phyloP scores from a whole-genome alignment of 2,888 invertebrate species.

The Synanthedon vespiformis region DNA sequence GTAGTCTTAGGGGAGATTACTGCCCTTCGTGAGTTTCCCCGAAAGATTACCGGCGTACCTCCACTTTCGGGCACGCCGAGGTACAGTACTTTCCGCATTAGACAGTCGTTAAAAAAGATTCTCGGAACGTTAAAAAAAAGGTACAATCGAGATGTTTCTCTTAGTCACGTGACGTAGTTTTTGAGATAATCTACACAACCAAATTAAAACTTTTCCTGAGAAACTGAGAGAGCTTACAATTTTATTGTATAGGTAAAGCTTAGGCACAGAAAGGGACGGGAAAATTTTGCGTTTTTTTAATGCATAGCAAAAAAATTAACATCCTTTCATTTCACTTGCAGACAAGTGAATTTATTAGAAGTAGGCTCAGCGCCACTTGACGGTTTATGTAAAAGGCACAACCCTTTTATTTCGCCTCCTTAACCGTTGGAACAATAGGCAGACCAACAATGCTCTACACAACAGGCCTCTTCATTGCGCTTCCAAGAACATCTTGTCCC shows the following conservation, averaged over 20 bases:
- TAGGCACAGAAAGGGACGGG: background rate
- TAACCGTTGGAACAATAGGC: slow-evolving; percentile 6
- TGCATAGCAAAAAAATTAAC: background rate
- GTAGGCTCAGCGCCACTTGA: slow-evolving; percentile 9
- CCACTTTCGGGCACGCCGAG: no score
- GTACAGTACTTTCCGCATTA: no score
- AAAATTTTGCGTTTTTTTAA: background rate
- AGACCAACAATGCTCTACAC: slow-evolving; percentile 7
- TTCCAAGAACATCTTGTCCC: slow-evolving; percentile 4
- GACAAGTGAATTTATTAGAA: slow-evolving; percentile 32
- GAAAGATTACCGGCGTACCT: no score
- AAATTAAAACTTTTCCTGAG: background rate
- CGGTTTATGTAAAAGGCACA: slow-evolving; percentile 24
- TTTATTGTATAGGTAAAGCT: no score
- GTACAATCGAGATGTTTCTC: no score
- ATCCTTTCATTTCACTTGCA: slow-evolving; percentile 1
- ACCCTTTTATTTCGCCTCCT: slow-evolving; percentile 21
- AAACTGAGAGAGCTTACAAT: background rate
- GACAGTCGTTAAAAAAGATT: no score
- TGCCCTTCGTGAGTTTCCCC: no score
- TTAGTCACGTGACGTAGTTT: no score
- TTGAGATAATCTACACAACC: no score
- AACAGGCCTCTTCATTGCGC: slow-evolving; percentile 10
- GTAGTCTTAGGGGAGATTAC: no score
- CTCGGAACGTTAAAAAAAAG: no score